A percentile compares a stretch with the other conserved stretches of the same genome.
phyloP scores from a whole-genome alignment of 1,140 invertebrate species.

The Listronotus oregonensis region DNA sequence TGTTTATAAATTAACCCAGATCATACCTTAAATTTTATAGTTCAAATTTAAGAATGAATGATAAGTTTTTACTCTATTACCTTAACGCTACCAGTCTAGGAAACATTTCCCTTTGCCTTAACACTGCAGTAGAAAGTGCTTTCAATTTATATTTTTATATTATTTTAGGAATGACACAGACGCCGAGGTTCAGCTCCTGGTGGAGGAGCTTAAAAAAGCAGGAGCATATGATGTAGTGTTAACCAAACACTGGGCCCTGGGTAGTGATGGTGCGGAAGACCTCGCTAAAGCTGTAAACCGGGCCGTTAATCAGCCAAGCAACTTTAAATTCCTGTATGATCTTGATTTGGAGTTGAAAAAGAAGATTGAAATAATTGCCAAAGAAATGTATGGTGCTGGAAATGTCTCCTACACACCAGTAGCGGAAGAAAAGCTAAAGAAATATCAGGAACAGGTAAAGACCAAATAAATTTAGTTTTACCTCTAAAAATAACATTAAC shows the following conservation, averaged over 20 bases:
- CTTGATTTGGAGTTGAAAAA: slow-evolving; percentile 76
- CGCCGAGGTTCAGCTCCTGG: slow-evolving; percentile 83
- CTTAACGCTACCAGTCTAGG: too few relatives aligned
- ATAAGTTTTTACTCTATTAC: too few relatives aligned
- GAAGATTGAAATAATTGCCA: slow-evolving; percentile 90
- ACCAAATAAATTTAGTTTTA: slow-evolving; percentile 1
- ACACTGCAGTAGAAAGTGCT: too few relatives aligned
- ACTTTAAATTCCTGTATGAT: slow-evolving; percentile 85
- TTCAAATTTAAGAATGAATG: too few relatives aligned
- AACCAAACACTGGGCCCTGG: slow-evolving; percentile 89
- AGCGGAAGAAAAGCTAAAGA: slow-evolving; percentile 69
- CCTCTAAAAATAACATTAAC: too few relatives aligned
- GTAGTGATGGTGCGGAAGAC: slow-evolving; percentile 83
- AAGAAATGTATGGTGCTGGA: slow-evolving; percentile 95
- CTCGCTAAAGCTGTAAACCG: slow-evolving; percentile 86
- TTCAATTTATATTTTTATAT: neutral
- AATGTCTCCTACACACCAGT: slow-evolving; percentile 77
- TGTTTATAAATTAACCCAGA: too few relatives aligned
- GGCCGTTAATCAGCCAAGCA: slow-evolving; percentile 68
- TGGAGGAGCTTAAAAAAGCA: slow-evolving; percentile 68
- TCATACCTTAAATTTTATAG: too few relatives aligned
- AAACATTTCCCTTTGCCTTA: too few relatives aligned
- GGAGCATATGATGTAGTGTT: slow-evolving; percentile 89
- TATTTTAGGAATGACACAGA: slow-evolving; percentile 73
- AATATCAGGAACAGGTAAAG: slow-evolving; percentile 65